These are phyloP conservation scores for Mongoloraphidia duomilia DNA, from an alignment of 2,888 invertebrate species.

Conservation along the genomic window DNA sequence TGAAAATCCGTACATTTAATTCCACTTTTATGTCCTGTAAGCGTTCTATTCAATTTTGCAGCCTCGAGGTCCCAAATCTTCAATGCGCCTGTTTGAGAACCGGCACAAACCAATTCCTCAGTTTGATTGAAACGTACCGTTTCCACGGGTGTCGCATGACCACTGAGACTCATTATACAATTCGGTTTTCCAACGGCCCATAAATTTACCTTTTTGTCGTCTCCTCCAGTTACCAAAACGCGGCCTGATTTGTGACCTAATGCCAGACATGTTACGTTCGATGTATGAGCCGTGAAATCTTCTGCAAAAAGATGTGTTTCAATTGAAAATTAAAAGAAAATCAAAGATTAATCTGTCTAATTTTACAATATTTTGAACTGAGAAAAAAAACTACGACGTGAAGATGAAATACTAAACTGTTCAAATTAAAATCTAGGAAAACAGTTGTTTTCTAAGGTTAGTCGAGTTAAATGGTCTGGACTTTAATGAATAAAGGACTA, in stretches of 20 bases:
- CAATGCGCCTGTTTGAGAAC: constrained; percentile 83
- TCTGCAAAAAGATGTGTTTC: constrained; percentile 35
- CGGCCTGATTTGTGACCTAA: constrained; percentile 83
- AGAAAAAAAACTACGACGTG: background rate
- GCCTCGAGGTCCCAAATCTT: constrained; percentile 95
- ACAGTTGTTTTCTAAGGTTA: background rate
- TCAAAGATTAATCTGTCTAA: background rate
- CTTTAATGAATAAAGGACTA: too few relatives aligned
- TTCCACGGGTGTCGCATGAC: constrained; percentile 87
- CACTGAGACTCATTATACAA: constrained; percentile 90
- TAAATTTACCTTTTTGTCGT: constrained; percentile 92
- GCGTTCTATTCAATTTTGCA: constrained; percentile 77
- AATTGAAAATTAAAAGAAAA: constrained; percentile 3
- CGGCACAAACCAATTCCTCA: constrained; percentile 90
- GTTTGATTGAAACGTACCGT: constrained; percentile 89
- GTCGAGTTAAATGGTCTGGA: too few relatives aligned
- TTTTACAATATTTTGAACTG: constrained; percentile 2
- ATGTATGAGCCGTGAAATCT: constrained; percentile 76
- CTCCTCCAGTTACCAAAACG: constrained; percentile 87
- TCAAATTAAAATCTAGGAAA: background rate
- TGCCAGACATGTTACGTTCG: constrained; percentile 77
- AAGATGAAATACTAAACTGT: background rate
- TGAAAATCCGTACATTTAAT: constrained; percentile 87
- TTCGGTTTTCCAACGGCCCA: constrained; percentile 94
- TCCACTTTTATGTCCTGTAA: constrained; percentile 77